Conservation (phyloP, 2,797 vertebrate genomes). For the Spizella passerina region DNA sequence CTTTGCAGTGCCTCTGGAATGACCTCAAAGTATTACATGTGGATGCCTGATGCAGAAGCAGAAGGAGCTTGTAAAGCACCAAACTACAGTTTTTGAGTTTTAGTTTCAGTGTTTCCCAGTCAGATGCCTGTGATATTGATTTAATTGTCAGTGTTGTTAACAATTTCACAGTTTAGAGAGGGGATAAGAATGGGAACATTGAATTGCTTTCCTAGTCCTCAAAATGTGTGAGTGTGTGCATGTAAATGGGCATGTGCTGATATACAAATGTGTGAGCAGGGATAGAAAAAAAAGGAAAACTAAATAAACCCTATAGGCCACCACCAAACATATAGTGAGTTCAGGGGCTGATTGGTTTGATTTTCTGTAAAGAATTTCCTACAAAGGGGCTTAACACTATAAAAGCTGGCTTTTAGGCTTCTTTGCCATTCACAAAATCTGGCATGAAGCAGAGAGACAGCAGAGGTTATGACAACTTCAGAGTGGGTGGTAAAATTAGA, state of each 20-base stretch:
- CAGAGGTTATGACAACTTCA: neutral
- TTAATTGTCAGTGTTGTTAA: neutral
- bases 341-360: neutral
- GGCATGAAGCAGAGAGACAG: neutral
- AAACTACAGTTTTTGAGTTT: neutral
- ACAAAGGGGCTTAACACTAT: neutral
- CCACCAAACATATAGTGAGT: rapidly evolving
- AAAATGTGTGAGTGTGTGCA: neutral
- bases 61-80: neutral
- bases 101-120: neutral
- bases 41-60: neutral
- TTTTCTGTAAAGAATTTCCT: neutral
- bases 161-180: neutral
- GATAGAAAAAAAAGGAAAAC: neutral
- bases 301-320: neutral
- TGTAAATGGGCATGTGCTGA: rapidly evolving
- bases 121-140: rapidly evolving
- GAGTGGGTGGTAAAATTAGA: slow-evolving; percentile 15
- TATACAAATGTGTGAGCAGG: neutral
- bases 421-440: neutral
- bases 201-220: neutral
- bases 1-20: neutral
- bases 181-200: neutral
- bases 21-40: neutral
- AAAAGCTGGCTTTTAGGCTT: neutral